Evolutionary conservation across 2,113 vertebrate genomes (phyloP), one percentile per base, ranked within the genome.

Genomic region (Trogon surrucura): DNA sequence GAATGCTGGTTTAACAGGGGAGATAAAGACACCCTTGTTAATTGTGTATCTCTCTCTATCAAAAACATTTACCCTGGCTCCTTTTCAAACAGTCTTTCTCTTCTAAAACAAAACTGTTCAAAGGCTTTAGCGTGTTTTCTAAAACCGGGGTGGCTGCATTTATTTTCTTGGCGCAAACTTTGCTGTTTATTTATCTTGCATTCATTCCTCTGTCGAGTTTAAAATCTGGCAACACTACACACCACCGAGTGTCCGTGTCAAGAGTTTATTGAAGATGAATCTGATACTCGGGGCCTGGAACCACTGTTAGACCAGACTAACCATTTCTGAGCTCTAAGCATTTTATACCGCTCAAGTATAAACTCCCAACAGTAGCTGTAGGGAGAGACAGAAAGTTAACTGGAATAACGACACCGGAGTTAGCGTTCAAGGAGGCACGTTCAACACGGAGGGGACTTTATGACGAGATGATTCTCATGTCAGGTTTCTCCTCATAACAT

Each of bases 51-150:
- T 96, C 91, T 58, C 87, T 57, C 81, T 80, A 91, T 61, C 67
- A 86, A 91, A 97, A 97, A 97, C 97, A 96, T 97, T 97, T 98
- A 97, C 72, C 72, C 96, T 98, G 97, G 97, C 95, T 86, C 36
- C 65, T 62, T 96, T 97, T 97, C 96, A 98, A 94, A 91, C 47
- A 88, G 58, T 36, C 82, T 45, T 82, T 56, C 80, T 92, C 88
- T 83, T 27, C 91, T 97, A 92, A 89, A 93, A 86, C 72, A 97
- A 94, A 96, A 72, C 71, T 38, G 32, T 89, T 95, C 96, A 95
- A 96, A 97, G 94, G 87, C 80, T 96, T 36, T 91, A 80, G 86
- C 48, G 9, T 94, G 95, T 95, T 96, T 97, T 92, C 93, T 93
- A 95, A 97, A 36, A 91, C 67, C 82, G 66, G 85, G 87, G 89